These are phyloP conservation scores for Strigamia transsilvanica DNA, from an alignment of 2,888 invertebrate species.

Conservation along the genomic window DNA sequence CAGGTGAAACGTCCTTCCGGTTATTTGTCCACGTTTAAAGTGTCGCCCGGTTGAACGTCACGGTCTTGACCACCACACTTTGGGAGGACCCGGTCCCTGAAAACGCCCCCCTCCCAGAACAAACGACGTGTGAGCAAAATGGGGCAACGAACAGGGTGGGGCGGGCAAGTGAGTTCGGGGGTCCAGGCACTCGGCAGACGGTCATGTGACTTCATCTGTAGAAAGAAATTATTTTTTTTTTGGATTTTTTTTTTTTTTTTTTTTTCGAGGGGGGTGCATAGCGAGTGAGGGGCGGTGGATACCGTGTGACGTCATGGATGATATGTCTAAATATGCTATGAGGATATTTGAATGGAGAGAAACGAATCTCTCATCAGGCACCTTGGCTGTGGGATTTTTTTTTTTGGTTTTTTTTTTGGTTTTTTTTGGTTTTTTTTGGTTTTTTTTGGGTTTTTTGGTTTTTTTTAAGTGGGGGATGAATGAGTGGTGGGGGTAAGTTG, in stretches of 20 bases:
- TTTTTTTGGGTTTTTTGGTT: constrained; percentile 10
- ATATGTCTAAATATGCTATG: constrained; percentile 38
- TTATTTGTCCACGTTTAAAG: no score
- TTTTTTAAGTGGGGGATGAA: constrained; percentile 9
- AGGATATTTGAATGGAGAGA: background rate
- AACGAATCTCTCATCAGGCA: constrained; percentile 21
- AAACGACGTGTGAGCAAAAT: constrained; percentile 38
- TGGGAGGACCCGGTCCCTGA: constrained; percentile 7
- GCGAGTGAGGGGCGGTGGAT: constrained; percentile 18
- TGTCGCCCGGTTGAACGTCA: no score
- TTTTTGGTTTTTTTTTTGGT: no score
- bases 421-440: constrained; percentile 28
- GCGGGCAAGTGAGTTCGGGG: no score
- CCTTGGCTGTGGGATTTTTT: constrained; percentile 32
- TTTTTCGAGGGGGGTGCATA: background rate
- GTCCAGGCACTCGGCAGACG: constrained; percentile 27
- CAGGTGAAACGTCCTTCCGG: no score
- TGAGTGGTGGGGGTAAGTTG: background rate
- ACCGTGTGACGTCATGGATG: constrained; percentile 28
- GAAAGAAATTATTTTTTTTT: background rate
- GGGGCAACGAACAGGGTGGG: no score
- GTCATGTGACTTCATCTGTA: constrained; percentile 31
- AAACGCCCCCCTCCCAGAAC: constrained; percentile 18
- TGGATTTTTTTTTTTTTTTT: background rate
- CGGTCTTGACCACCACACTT: constrained; percentile 1